These are phyloP conservation scores for Aphelenchoides avenae DNA, from an alignment of 1,140 invertebrate species.

Conservation along the genomic window DNA sequence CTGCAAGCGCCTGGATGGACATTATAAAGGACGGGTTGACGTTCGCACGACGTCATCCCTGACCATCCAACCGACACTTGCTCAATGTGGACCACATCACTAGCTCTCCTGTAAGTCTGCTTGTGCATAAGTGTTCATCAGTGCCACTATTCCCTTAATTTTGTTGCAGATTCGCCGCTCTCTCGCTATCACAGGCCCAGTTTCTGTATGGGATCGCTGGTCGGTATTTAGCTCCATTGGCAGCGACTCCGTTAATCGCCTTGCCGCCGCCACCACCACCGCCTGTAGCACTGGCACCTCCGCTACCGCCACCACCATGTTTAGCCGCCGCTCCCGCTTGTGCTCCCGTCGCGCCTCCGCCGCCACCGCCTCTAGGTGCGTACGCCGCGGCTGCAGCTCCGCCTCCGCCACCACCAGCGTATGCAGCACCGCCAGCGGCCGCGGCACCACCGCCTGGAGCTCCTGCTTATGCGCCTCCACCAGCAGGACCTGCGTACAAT, in stretches of 20 bases:
- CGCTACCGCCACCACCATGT: neutral
- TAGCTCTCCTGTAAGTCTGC: neutral
- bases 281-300: neutral
- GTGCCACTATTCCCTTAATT: neutral
- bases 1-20: no score
- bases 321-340: neutral
- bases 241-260: neutral
- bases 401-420: neutral
- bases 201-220: slow-evolving; percentile 2
- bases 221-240: neutral
- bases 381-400: neutral
- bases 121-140: neutral
- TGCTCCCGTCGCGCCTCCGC: neutral
- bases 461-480: neutral
- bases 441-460: neutral
- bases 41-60: no score
- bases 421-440: neutral
- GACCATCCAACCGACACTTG: no score
- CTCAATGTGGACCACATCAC: neutral
- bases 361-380: neutral
- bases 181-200: no score
- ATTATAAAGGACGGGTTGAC: no score
- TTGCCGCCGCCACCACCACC: neutral
- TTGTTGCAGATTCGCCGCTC: neutral
- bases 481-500: no score